A percentile compares a stretch with the other conserved stretches of the same genome.
Conservation (phyloP, 2,888 invertebrate species). For the Thumatha senex region DNA sequence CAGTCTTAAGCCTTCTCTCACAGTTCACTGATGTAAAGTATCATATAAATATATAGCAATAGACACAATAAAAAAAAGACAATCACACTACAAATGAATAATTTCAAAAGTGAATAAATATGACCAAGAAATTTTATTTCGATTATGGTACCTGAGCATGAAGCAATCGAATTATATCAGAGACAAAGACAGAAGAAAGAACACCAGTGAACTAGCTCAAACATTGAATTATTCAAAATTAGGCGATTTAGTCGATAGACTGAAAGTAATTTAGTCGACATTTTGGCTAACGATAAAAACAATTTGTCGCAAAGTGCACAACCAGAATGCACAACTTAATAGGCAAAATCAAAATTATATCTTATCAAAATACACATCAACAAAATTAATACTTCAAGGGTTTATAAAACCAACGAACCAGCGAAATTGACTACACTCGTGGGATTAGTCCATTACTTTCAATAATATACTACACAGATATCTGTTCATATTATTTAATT, state of each 20-base stretch:
- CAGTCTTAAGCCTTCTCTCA: conserved; percentile 50
- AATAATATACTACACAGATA: no score
- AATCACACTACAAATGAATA: no score
- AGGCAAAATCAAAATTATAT: conserved; percentile 7
- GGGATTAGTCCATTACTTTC: not conserved
- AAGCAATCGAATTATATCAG: not conserved
- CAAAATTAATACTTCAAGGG: conserved; percentile 45
- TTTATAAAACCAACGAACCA: conserved; percentile 30
- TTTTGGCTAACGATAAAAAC: no score
- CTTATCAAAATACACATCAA: conserved; percentile 31
- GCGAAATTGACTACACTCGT: conserved; percentile 7
- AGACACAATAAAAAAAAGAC: not conserved
- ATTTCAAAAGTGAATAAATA: no score
- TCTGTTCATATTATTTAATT: no score
- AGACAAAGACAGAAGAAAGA: not conserved
- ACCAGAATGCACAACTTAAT: conserved; percentile 3
- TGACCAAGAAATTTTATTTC: no score
- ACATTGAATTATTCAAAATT: conserved; percentile 7
- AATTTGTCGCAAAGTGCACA: not conserved
- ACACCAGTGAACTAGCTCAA: conserved; percentile 37
- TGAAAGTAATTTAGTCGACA: not conserved
- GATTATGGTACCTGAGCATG: no score
- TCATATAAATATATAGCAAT: not conserved
- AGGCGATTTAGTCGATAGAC: not conserved
- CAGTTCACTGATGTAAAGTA: conserved; percentile 26